Conservation (phyloP, 1,140 invertebrate genomes). For the Eubasilissa regina region DNA sequence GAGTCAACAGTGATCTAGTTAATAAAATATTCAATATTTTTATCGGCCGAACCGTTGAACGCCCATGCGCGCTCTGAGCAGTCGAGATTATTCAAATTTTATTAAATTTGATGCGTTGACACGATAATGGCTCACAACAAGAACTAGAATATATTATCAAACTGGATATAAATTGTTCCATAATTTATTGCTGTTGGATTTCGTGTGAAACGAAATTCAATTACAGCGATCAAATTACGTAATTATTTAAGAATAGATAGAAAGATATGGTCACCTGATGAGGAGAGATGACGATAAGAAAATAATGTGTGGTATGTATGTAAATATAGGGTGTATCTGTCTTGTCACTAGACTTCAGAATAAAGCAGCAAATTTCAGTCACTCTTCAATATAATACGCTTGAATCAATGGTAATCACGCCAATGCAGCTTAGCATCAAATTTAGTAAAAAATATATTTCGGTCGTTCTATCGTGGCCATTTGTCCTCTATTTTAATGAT, state of each 20-base stretch:
- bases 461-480: no score
- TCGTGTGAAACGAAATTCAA: conserved; percentile 13
- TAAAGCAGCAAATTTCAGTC: no score
- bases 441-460: no score
- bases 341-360: no score
- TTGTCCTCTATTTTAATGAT: no score
- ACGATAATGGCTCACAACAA: conserved; percentile 22
- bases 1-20: conserved; percentile 7
- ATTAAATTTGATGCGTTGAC: conserved; percentile 42
- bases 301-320: no score
- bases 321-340: no score
- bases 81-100: conserved; percentile 34
- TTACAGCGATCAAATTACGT: neutral
- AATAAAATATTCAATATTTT: conserved; percentile 8
- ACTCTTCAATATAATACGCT: no score
- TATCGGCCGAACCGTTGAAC: neutral
- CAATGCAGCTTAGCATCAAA: no score
- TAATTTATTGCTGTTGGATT: conserved; percentile 2
- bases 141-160: neutral
- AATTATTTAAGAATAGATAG: neutral
- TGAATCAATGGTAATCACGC: no score
- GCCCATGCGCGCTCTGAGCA: neutral
- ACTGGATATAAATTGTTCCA: conserved; percentile 9
- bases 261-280: neutral
- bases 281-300: neutral